Evolutionary conservation across 2,888 invertebrate species (phyloP), one percentile per base, ranked within the genome.

Genomic region (Phyllotreta cruciferae): DNA sequence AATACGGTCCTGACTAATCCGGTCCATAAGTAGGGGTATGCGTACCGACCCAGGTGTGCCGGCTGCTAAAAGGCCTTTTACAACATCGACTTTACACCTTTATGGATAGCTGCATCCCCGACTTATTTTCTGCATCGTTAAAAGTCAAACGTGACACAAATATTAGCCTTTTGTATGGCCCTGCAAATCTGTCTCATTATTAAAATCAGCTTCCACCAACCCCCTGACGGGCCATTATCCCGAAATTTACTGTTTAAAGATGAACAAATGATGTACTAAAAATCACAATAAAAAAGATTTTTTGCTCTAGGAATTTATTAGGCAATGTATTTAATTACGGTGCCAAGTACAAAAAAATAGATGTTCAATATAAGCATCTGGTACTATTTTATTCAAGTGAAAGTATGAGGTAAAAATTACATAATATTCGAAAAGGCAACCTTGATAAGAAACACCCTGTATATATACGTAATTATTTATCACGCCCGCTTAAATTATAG

Each of bases 91-190:
- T 74, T 74, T 74, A 74, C 75, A 75, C 75, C 75, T 76, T 76
- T 76, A 77, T 77, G 74, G 73, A 73, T 70, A 71, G 66, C 65
- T 70, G 71, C 71, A 73, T 76, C 78, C 78, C 77, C 74, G 74
- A 72, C 78, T 79, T 73, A 80, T 80, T 80, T 80, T 80, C 79
- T 78, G 78, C 80, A 75, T 78, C 75, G 76, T 74, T 79, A 77
- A 47, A 47, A 78, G 75, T 78, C 75, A 76, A 74, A 71, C 74
- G 70, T 69, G 70, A 66, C 67, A 69, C 66, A 64, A 69, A 69
- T 69, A 68, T 63, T 56, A 63, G 63, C 64, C 68, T 63, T 67
- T 70, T 64, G 63, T 63, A 58, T 56, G 60, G 63, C 62, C 62
- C 66, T 68, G 64, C 66, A 68, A 72, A 71, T 69, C 66, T 68